These are phyloP conservation scores for Brenthis ino DNA, from an alignment of 2,888 invertebrate species.

Conservation along the genomic window DNA sequence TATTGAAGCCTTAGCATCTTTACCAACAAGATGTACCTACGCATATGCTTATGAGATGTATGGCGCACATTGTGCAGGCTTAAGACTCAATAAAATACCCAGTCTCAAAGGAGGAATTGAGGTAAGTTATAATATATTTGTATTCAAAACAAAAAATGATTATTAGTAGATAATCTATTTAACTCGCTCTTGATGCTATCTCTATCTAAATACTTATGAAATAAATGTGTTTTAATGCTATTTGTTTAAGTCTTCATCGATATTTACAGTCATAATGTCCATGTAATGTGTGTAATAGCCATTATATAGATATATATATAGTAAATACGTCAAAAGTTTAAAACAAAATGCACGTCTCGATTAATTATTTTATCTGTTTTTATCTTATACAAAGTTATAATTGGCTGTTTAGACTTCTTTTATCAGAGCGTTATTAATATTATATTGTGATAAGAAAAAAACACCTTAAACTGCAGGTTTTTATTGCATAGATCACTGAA, in stretches of 20 bases:
- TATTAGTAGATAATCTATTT: constrained; percentile 1
- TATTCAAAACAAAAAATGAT: no score
- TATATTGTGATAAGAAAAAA: constrained; percentile 17
- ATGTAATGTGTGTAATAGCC: not conserved
- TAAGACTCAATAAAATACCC: constrained; percentile 75
- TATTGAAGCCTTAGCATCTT: constrained; percentile 60
- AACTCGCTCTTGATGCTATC: not conserved
- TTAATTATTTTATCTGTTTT: constrained; percentile 39
- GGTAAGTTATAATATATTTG: constrained; percentile 56
- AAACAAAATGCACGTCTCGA: constrained; percentile 31
- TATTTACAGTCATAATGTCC: constrained; percentile 20
- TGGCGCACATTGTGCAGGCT: constrained; percentile 78
- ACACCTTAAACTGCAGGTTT: constrained; percentile 3
- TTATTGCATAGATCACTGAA: not conserved
- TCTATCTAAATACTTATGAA: constrained; percentile 8
- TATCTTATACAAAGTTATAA: constrained; percentile 37
- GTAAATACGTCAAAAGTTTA: constrained; percentile 14
- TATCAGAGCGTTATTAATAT: constrained; percentile 7
- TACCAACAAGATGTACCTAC: constrained; percentile 74
- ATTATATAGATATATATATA: not conserved
- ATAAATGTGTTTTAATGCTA: constrained; percentile 21
- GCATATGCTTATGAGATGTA: constrained; percentile 77
- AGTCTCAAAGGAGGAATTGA: constrained; percentile 77
- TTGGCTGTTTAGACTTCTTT: constrained; percentile 26
- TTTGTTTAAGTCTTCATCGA: constrained; percentile 13